Evolutionary conservation across 2,797 vertebrate genomes (phyloP).

Genomic region (Iguana delicatissima): DNA sequence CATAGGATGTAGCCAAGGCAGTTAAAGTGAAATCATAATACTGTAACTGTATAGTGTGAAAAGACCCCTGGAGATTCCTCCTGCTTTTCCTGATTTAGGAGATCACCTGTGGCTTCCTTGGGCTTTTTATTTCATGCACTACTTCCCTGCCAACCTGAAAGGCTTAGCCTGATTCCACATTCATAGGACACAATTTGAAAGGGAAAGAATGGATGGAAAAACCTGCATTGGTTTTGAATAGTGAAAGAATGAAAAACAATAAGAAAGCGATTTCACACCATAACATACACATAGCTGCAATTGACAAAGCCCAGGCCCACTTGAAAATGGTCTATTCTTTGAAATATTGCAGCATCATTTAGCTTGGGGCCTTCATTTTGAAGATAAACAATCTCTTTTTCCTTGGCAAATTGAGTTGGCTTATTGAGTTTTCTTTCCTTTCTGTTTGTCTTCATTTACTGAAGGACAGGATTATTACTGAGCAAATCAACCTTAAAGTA

Average conservation of each 20-base stretch:
- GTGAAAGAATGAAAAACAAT: background rate
- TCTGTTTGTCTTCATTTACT: constrained; percentile 30
- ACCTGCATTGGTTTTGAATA: background rate
- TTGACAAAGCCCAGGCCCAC: constrained; percentile 1
- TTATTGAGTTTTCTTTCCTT: constrained; percentile 3
- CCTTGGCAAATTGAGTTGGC: constrained; percentile 9
- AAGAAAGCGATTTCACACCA: constrained; percentile 25
- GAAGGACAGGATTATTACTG: background rate
- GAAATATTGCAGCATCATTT: constrained; percentile 2
- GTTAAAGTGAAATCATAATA: too few species aligned
- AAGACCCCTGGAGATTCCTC: too few species aligned
- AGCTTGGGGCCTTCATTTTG: constrained; percentile 1
- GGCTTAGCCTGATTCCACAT: background rate
- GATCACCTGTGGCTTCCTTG: background rate
- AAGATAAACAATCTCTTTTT: background rate
- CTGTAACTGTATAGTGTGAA: too few species aligned
- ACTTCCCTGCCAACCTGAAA: background rate
- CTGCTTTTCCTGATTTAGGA: too few species aligned
- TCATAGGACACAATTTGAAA: background rate
- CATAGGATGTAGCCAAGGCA: too few species aligned
- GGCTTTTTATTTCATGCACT: background rate
- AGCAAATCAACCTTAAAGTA: background rate
- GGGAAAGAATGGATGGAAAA: background rate
- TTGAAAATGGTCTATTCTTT: constrained; percentile 15
- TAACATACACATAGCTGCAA: background rate